These are phyloP conservation scores for Hypomesus transpacificus DNA, from an alignment of 2,113 vertebrate genomes.

Conservation along the genomic window DNA sequence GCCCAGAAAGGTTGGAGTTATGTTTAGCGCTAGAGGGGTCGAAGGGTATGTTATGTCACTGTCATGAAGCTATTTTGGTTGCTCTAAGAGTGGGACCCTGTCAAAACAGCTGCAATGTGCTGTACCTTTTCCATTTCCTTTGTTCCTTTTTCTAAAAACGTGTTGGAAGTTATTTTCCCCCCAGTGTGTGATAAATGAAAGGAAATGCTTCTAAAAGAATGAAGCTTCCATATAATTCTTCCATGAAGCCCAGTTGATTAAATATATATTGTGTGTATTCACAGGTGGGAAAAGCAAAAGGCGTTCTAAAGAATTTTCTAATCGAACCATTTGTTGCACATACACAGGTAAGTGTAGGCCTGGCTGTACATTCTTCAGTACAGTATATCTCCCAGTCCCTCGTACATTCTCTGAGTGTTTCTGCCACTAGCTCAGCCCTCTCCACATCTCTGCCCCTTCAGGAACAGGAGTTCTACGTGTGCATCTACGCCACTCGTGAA, in stretches of 20 bases:
- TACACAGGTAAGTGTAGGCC: slow-evolving; percentile 75
- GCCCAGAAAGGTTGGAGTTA: background rate
- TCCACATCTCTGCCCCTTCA: slow-evolving; percentile 40
- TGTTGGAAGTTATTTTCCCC: too few species aligned
- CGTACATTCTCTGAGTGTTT: background rate
- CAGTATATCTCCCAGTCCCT: background rate
- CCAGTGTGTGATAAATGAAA: too few species aligned
- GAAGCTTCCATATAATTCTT: too few species aligned
- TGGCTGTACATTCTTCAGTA: background rate
- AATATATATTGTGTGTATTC: background rate
- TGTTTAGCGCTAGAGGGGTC: slow-evolving; percentile 18
- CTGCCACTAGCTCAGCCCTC: too few species aligned
- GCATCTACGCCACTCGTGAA: slow-evolving; percentile 87
- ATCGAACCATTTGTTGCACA: slow-evolving; percentile 95
- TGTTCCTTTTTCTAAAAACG: too few species aligned
- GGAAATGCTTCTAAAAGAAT: too few species aligned
- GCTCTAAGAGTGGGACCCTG: too few species aligned
- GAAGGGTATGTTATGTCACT: slow-evolving; percentile 34
- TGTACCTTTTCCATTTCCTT: too few species aligned
- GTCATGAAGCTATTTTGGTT: slow-evolving; percentile 46
- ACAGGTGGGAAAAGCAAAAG: slow-evolving; percentile 89
- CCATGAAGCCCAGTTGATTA: background rate
- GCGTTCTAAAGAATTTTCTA: slow-evolving; percentile 92
- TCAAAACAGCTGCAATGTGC: too few species aligned
- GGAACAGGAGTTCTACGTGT: slow-evolving; percentile 95